Conservation (phyloP, 2,113 vertebrate genomes). For the Tachysurus fulvidraco region DNA sequence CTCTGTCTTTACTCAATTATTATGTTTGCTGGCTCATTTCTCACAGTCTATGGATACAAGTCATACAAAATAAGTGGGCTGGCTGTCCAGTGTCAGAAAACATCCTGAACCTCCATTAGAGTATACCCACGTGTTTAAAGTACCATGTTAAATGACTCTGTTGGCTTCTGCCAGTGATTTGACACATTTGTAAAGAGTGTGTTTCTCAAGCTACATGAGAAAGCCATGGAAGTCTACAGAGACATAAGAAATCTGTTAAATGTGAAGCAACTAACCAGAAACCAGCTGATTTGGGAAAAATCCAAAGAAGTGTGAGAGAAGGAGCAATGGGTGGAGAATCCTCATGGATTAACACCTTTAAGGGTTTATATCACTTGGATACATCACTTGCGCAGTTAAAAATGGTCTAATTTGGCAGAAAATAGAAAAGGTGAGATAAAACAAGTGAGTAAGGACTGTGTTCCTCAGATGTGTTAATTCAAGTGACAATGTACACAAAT, state of each 20-base stretch:
- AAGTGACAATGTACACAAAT: slow-evolving; percentile 4
- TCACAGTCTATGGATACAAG: slow-evolving; percentile 22
- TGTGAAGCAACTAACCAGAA: slow-evolving; percentile 44
- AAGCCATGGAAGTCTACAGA: slow-evolving; percentile 38
- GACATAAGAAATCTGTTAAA: slow-evolving; percentile 44
- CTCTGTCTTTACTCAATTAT: background rate
- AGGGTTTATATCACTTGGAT: slow-evolving; percentile 6
- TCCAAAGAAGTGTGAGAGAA: background rate
- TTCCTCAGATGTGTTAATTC: background rate
- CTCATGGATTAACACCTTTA: slow-evolving; percentile 6
- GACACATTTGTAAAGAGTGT: background rate
- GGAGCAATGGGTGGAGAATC: background rate
- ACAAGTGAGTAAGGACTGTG: background rate
- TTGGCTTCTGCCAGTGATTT: background rate
- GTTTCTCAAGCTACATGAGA: slow-evolving; percentile 16
- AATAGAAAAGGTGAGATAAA: slow-evolving; percentile 33
- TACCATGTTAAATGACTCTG: background rate
- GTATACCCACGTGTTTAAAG: background rate
- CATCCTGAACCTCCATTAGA: background rate
- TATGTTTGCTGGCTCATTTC: slow-evolving; percentile 22
- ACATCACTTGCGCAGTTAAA: slow-evolving; percentile 17
- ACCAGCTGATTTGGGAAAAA: slow-evolving; percentile 37
- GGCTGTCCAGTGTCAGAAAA: background rate
- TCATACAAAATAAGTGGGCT: slow-evolving; percentile 15
- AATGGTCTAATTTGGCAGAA: slow-evolving; percentile 10